Percentiles rank a stretch among this genome's conserved stretches.
Evolutionary conservation across 2,113 vertebrate genomes (phyloP).

Genomic region (Rhinolophus sinicus): DNA sequence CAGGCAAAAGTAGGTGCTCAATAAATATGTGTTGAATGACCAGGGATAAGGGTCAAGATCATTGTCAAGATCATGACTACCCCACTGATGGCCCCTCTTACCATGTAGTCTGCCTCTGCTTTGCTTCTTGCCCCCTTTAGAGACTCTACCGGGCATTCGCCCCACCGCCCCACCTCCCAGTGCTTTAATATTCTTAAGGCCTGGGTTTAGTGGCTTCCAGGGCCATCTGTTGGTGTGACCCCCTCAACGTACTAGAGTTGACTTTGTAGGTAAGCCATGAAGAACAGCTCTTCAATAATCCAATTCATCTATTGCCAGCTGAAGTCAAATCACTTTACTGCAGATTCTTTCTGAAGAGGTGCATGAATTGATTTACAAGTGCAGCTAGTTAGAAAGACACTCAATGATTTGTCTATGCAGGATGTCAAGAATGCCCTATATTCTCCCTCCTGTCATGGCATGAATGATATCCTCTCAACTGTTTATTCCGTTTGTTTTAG

Average conservation of each 20-base stretch:
- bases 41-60: not conserved
- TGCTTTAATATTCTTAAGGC: not conserved
- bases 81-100: not conserved
- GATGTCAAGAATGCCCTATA: constrained; percentile 55
- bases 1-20: not conserved
- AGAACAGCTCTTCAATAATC: not conserved
- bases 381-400: constrained; percentile 58
- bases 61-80: not conserved
- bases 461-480: constrained; percentile 66
- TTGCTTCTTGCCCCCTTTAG: not conserved
- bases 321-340: constrained; percentile 15
- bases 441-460: not conserved
- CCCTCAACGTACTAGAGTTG: not conserved
- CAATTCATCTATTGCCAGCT: not conserved
- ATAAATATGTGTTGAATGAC: not conserved
- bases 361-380: constrained; percentile 54
- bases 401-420: constrained; percentile 65
- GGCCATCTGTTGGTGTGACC: not conserved
- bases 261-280: not conserved
- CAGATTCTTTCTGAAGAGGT: constrained; percentile 38
- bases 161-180: not conserved
- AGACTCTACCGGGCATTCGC: no score
- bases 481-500: constrained; percentile 73
- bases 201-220: not conserved
- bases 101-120: not conserved